Conservation (phyloP, 1,140 invertebrate species). For the Bemisia tabaci region DNA sequence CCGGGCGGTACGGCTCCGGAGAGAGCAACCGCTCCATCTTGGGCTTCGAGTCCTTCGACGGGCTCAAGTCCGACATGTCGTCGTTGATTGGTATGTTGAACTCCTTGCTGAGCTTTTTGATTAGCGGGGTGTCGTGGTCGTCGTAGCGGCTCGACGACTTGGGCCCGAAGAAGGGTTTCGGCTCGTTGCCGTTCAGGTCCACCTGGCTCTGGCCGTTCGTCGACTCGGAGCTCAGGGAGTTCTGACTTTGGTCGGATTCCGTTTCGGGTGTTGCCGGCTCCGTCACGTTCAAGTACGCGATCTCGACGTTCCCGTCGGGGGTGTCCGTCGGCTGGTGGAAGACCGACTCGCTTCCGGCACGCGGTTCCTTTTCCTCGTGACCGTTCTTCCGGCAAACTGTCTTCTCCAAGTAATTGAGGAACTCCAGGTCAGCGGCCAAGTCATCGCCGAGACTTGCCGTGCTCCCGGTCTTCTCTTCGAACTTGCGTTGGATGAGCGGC, state of each 20-base stretch:
- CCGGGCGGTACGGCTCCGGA: neutral
- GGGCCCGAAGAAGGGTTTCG: neutral
- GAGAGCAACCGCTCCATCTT: neutral
- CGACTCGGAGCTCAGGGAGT: neutral
- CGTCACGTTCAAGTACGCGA: neutral
- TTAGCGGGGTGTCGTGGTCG: neutral
- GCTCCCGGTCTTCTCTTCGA: constrained; percentile 22
- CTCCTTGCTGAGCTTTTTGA: neutral
- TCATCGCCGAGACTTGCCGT: neutral
- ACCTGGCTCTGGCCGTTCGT: neutral
- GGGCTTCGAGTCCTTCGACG: neutral
- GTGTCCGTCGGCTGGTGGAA: neutral
- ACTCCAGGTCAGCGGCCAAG: neutral
- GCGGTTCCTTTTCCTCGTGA: neutral
- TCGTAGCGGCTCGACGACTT: neutral
- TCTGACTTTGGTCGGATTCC: neutral
- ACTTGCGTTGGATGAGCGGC: constrained; percentile 48
- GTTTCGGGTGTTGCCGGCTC: neutral
- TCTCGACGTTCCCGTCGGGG: neutral
- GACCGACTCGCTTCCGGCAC: neutral
- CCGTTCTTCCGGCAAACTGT: neutral
- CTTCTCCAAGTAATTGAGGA: neutral
- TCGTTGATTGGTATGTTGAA: neutral
- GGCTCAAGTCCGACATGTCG: neutral
- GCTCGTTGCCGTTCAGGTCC: neutral